phyloP scores from a whole-genome alignment of 2,113 vertebrate genomes.

The Oceanodroma tethys region DNA sequence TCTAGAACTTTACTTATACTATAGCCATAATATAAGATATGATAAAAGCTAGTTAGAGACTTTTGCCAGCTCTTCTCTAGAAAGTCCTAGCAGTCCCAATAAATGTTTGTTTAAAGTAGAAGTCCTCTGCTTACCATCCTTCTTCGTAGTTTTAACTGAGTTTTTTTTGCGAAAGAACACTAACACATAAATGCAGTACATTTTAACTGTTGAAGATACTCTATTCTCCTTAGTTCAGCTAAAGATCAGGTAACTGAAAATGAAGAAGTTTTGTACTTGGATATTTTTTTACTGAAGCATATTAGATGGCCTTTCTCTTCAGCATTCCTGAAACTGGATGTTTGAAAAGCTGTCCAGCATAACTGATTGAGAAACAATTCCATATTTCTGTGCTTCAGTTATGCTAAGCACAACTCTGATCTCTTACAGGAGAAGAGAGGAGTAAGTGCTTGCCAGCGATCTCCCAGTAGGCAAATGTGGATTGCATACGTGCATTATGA shows the following conservation, averaged over 20 bases:
- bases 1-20: background rate
- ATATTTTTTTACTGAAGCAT: background rate
- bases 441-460: background rate
- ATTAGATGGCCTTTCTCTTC: background rate
- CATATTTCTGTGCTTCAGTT: background rate
- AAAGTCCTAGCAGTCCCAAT: background rate
- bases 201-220: background rate
- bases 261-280: background rate
- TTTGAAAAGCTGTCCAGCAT: background rate
- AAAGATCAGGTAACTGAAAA: background rate
- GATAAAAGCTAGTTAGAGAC: background rate
- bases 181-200: background rate
- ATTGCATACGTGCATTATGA: background rate
- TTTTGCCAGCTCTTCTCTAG: background rate
- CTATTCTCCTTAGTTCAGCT: background rate
- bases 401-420: background rate
- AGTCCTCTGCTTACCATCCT: background rate
- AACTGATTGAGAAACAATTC: background rate
- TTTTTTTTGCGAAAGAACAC: background rate
- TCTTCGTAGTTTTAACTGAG: background rate
- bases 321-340: background rate
- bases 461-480: background rate
- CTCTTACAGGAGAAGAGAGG: background rate
- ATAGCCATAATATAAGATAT: background rate
- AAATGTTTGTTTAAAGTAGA: background rate